Conservation (phyloP, 2,888 invertebrate genomes). For the Emmelina monodactyla region DNA sequence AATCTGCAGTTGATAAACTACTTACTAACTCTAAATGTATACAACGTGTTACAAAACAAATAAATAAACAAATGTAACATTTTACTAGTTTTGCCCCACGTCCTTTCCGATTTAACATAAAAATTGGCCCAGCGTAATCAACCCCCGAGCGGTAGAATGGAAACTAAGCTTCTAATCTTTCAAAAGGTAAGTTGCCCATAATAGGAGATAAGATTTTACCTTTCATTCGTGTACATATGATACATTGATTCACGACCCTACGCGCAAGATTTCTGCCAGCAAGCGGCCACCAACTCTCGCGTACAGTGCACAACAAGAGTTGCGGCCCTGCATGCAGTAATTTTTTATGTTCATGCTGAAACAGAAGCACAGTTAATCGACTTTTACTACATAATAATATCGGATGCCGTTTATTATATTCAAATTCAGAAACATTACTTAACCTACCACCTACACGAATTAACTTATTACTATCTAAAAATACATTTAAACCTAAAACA, state of each 20-base stretch:
- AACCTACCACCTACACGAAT: not conserved
- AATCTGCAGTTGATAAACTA: too few species aligned
- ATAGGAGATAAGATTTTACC: conserved; percentile 7
- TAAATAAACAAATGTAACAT: conserved; percentile 18
- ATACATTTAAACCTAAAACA: conserved; percentile 1
- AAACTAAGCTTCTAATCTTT: conserved; percentile 12
- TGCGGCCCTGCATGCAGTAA: conserved; percentile 2
- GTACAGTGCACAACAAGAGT: not conserved
- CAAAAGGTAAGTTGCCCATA: conserved; percentile 16
- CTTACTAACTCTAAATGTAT: too few species aligned
- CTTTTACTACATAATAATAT: conserved; percentile 1
- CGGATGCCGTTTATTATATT: conserved; percentile 2
- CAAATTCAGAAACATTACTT: too few species aligned
- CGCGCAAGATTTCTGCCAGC: conserved; percentile 6
- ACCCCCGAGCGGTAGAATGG: conserved; percentile 17
- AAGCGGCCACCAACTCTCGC: not conserved
- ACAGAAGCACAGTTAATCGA: not conserved
- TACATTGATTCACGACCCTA: conserved; percentile 8
- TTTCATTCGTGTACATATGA: conserved; percentile 10
- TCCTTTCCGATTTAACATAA: conserved; percentile 16
- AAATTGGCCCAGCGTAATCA: conserved; percentile 18
- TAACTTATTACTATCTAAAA: not conserved
- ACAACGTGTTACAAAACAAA: too few species aligned
- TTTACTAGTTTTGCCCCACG: conserved; percentile 15
- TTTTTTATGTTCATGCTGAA: not conserved